phyloP scores from a whole-genome alignment of 2,113 vertebrate genomes.

The Hippopotamus amphibius region DNA sequence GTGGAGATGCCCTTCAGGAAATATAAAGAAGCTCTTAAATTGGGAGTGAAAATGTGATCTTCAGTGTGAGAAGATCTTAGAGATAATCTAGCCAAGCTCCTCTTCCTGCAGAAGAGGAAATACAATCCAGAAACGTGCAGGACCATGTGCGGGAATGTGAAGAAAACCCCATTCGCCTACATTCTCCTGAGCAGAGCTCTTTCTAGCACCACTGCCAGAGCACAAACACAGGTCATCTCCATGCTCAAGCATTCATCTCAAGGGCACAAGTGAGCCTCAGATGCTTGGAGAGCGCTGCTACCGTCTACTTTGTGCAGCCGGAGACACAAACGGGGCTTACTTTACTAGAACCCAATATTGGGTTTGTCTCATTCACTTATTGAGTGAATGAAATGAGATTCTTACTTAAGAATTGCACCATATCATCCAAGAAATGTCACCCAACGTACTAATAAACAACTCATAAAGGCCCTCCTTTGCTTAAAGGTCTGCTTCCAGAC shows the following conservation, averaged over 20 bases:
- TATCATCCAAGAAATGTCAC: not conserved
- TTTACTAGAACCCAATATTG: not conserved
- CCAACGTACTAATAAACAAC: not conserved
- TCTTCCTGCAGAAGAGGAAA: not conserved
- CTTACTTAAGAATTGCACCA: not conserved
- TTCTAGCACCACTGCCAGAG: fast-evolving
- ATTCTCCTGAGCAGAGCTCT: not conserved
- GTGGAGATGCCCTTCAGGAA: not conserved
- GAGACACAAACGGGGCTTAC: not conserved
- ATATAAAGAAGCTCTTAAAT: not conserved
- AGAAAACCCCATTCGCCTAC: not conserved
- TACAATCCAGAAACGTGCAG: not conserved
- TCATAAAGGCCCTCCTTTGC: not conserved
- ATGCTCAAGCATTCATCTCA: not conserved
- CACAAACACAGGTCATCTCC: not conserved
- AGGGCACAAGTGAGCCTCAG: not conserved
- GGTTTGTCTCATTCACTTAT: not conserved
- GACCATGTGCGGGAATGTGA: not conserved
- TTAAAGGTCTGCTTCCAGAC: not conserved
- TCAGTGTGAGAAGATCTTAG: not conserved
- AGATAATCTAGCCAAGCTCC: not conserved
- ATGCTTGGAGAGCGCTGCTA: not conserved
- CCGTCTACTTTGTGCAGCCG: not conserved
- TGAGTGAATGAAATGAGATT: not conserved
- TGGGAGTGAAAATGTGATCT: not conserved